Conservation (phyloP, 2,113 vertebrate species). For the Anolis carolinensis region DNA sequence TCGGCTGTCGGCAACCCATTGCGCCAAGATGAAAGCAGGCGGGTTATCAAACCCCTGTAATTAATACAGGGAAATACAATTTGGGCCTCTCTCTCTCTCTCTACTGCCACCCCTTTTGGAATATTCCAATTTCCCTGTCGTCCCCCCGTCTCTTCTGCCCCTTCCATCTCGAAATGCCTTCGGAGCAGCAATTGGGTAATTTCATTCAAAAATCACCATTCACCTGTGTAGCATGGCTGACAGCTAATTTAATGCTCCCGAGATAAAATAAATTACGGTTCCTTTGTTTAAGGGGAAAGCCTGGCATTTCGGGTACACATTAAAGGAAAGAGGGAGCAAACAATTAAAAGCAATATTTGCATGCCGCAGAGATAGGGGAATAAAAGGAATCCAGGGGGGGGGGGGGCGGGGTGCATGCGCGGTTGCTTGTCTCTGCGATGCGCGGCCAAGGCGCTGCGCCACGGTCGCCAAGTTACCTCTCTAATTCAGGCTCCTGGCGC, state of each 20-base stretch:
- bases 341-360: conserved; percentile 10
- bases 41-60: conserved; percentile 63
- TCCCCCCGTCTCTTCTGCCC: conserved; percentile 23
- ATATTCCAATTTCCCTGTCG: conserved; percentile 53
- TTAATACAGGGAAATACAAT: conserved; percentile 65
- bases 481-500: conserved; percentile 31
- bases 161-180: conserved; percentile 64
- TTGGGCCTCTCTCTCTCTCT: conserved; percentile 53
- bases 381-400: neutral
- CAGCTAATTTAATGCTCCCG: conserved; percentile 77
- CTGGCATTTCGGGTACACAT: conserved; percentile 36
- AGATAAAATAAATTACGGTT: conserved; percentile 73
- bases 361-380: neutral
- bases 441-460: conserved; percentile 13
- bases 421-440: conserved; percentile 10
- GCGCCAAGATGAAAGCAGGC: conserved; percentile 48
- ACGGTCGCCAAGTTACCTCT: neutral
- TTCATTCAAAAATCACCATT: conserved; percentile 72
- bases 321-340: conserved; percentile 33
- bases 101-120: conserved; percentile 56
- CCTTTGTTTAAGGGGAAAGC: conserved; percentile 57
- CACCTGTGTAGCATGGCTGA: conserved; percentile 66
- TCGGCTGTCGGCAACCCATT: conserved; percentile 9
- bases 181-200: conserved; percentile 63
- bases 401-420: neutral